phyloP scores from a whole-genome alignment of 1,140 invertebrate species.

The Temnothorax longispinosus region DNA sequence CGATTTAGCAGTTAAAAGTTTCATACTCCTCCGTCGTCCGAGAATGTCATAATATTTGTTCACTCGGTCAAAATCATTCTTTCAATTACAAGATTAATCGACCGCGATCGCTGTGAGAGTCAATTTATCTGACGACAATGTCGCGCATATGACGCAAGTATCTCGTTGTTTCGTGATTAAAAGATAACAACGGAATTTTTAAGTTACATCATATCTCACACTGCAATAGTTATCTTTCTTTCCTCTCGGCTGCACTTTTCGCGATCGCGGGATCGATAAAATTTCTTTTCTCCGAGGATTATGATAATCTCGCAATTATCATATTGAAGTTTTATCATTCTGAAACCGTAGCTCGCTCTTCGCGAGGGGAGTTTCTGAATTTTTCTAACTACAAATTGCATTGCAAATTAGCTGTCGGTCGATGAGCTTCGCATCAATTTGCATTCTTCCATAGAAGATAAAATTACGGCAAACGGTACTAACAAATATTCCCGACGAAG shows the following conservation, averaged over 20 bases:
- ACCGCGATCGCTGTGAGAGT: neutral
- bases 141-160: too few species aligned
- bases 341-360: neutral
- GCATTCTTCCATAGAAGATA: neutral
- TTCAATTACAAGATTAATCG: neutral
- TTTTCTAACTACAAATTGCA: conserved; percentile 34
- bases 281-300: neutral
- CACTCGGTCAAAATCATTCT: neutral
- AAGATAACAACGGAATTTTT: neutral
- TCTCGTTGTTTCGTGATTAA: neutral
- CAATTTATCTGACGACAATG: neutral
- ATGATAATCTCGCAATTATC: conserved; percentile 25
- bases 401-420: neutral
- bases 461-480: neutral
- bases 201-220: neutral
- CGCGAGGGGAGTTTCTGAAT: neutral
- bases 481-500: conserved; percentile 5
- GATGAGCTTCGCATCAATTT: conserved; percentile 7
- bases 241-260: neutral
- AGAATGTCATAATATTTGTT: neutral
- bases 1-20: neutral
- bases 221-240: neutral
- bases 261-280: conserved; percentile 4
- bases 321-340: neutral
- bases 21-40: neutral